A percentile compares a stretch with the other conserved stretches of the same genome.
Evolutionary conservation across 2,797 vertebrate species (phyloP).

Genomic region (Argyrosomus regius): DNA sequence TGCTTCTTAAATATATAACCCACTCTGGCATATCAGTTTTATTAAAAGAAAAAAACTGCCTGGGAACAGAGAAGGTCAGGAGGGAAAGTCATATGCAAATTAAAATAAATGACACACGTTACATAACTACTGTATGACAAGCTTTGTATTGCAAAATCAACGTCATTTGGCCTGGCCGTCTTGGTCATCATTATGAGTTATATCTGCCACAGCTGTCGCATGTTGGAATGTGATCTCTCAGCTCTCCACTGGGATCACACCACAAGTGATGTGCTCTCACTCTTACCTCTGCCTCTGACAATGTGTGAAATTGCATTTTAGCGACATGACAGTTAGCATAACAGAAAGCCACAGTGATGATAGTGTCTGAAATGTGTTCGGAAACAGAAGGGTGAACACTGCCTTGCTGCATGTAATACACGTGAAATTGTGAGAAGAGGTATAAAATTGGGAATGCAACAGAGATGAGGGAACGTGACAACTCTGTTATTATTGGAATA

Average conservation of each 20-base stretch:
- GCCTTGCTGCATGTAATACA: not conserved
- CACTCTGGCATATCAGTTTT: too few relatives aligned
- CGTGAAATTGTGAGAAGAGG: not conserved
- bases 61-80: not conserved
- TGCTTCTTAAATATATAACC: too few relatives aligned
- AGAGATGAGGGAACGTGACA: not conserved
- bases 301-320: constrained; percentile 44
- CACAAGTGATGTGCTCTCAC: not conserved
- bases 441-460: not conserved
- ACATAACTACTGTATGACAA: not conserved
- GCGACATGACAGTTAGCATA: constrained; percentile 24
- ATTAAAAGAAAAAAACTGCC: not conserved
- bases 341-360: constrained; percentile 1
- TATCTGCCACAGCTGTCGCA: constrained; percentile 27
- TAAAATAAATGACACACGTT: not conserved
- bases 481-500: constrained; percentile 19
- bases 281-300: constrained; percentile 16
- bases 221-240: constrained; percentile 18
- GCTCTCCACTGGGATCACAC: constrained; percentile 24
- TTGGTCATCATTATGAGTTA: constrained; percentile 10
- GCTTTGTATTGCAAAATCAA: not conserved
- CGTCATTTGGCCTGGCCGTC: not conserved
- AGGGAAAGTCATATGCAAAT: not conserved
- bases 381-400: not conserved
- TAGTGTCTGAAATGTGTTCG: not conserved